phyloP scores from a whole-genome alignment of 2,797 vertebrate genomes.

The Pangasius mekongensis region DNA sequence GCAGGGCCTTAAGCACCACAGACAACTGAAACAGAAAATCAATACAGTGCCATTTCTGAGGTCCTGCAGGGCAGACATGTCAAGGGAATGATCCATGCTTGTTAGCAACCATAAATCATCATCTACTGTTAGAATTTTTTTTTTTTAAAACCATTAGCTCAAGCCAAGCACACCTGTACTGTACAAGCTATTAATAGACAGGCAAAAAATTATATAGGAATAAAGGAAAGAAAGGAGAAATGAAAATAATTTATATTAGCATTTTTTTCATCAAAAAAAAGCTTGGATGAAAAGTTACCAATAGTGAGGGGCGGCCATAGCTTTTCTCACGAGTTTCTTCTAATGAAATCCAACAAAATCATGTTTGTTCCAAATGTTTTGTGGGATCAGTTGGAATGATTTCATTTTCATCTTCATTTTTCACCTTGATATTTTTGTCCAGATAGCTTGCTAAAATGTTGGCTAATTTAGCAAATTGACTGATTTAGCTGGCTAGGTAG shows the following conservation, averaged over 20 bases:
- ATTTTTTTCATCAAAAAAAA: neutral
- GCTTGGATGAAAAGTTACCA: neutral
- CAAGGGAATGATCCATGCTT: constrained; percentile 38
- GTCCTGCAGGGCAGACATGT: constrained; percentile 30
- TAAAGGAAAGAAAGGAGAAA: neutral
- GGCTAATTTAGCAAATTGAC: neutral
- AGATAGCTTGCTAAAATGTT: constrained; percentile 3
- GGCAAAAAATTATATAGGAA: neutral
- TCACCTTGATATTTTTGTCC: neutral
- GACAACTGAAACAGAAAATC: constrained; percentile 47
- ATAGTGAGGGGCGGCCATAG: no score
- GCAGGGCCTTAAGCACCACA: constrained; percentile 21
- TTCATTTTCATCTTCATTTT: neutral
- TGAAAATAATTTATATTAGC: neutral
- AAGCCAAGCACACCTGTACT: neutral
- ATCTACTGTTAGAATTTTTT: constrained; percentile 33
- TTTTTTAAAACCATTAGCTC: constrained; percentile 3
- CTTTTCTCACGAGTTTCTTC: neutral
- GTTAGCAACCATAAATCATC: constrained; percentile 50
- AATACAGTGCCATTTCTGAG: constrained; percentile 47
- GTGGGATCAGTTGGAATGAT: neutral
- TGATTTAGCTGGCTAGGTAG: neutral
- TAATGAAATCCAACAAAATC: neutral
- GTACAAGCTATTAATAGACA: neutral
- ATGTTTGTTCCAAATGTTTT: neutral